Base-by-base conservation (phyloP, 2,797 vertebrate genomes). In the Pantherophis alleghaniensis region DNA sequence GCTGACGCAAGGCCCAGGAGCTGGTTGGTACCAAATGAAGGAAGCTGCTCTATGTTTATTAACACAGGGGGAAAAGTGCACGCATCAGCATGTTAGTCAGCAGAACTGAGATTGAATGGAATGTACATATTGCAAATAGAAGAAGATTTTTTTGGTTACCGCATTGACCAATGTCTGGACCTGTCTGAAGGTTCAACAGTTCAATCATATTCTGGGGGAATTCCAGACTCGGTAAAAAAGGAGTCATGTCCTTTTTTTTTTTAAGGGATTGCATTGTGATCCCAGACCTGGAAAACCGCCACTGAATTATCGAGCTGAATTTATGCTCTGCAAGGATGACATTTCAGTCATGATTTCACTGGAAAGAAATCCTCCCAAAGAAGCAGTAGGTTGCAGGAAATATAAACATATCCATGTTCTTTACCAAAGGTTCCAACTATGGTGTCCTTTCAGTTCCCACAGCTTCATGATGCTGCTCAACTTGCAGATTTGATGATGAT, bases 121-220 rank as follows among this genome's bases (percentile, higher is more conserved):
- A 92, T 88, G 86, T 24, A 42, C 86, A 57, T 74, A 69, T 47
- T 92, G 53, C 61, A 74, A n/a, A 87, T 13, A 51, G 51, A 24
- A 47, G n/a, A 13, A 56, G 32, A 28, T 37, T 57, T 18, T 69
- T 92, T 86, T 5, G 24, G 86, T 92, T 69, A 88, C 91, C 91
- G 57, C 91, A 92, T 24, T 91, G 91, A 60, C 51, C 61, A 92
- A 13, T 56, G 91, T 92, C 91, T 92, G 86, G 91, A 16, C 24
- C 91, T 92, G 86, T 92, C 86, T 69, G 51, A 66, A 60, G 91
- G 91, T 87, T 69, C 86, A 69, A 57, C n/a, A 88, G 91, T 92
- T 74, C 91, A 74, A 63, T 63, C 86, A 88, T 88, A 56, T 88
- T 92, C 32, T 20, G 47, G 42, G 37, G 79, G 26, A 32, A 86